Conservation (phyloP, 2,797 vertebrate species). For the Schizopygopsis pylzovi region DNA sequence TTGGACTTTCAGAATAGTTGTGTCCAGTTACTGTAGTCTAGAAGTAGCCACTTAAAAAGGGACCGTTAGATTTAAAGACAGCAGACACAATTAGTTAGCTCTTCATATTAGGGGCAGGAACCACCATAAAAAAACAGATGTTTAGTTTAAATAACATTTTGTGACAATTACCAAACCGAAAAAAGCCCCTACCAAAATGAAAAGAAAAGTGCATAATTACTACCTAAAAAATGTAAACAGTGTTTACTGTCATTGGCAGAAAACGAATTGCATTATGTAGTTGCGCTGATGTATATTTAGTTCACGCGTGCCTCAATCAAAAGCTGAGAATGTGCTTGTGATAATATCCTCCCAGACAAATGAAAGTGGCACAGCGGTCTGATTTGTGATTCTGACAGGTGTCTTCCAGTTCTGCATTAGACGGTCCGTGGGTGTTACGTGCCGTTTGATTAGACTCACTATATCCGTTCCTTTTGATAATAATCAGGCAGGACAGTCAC, state of each 20-base stretch:
- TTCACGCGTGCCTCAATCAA: background rate
- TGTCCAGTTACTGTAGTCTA: background rate
- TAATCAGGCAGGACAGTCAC: constrained; percentile 1
- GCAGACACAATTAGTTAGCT: background rate
- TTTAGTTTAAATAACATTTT: background rate
- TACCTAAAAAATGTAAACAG: background rate
- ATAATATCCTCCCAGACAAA: background rate
- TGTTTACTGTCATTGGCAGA: background rate
- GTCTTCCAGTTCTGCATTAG: too few species aligned
- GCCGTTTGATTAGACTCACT: background rate
- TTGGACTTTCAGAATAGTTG: background rate
- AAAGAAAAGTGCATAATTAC: background rate
- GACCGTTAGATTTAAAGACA: background rate
- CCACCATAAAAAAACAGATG: background rate
- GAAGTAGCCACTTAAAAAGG: background rate
- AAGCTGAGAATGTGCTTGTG: too few species aligned
- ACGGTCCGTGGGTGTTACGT: background rate
- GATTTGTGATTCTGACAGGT: background rate
- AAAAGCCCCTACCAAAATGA: background rate
- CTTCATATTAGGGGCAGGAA: background rate
- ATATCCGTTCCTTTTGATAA: background rate
- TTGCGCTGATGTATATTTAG: background rate
- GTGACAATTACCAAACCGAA: background rate
- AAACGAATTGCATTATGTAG: background rate
- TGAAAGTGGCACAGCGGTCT: background rate